These are phyloP conservation scores for Eira barbara DNA, from an alignment of 2,113 vertebrate genomes.

Conservation along the genomic window DNA sequence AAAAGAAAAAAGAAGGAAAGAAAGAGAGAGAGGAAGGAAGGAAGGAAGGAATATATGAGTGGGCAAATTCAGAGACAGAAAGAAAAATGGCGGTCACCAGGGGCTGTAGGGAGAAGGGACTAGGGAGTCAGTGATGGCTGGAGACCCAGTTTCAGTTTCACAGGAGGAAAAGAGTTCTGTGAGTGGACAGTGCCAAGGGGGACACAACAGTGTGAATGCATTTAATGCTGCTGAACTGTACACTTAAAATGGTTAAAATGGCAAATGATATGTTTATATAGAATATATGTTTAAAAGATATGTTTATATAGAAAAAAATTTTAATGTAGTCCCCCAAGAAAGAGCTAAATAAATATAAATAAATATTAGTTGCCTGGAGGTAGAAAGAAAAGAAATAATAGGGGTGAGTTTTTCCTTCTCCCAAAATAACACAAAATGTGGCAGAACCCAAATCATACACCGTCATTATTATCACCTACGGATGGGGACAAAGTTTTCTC, in stretches of 20 bases:
- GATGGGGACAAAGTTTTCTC: background rate
- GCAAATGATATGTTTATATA: background rate
- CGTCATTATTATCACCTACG: background rate
- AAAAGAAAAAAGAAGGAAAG: too few species aligned
- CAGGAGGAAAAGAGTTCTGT: background rate
- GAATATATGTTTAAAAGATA: too few species aligned
- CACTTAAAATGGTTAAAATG: background rate
- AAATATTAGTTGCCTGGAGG: background rate
- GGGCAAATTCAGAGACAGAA: background rate
- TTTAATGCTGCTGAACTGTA: background rate
- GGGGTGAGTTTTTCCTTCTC: background rate
- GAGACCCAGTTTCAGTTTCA: background rate
- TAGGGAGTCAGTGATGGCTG: background rate
- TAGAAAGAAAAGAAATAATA: background rate
- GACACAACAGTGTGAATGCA: background rate
- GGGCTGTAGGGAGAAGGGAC: background rate
- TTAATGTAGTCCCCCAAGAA: background rate
- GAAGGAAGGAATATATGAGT: too few species aligned
- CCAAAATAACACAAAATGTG: background rate
- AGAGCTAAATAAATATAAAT: background rate
- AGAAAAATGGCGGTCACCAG: background rate
- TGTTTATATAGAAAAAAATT: background rate
- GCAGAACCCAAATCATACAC: background rate
- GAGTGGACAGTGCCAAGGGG: background rate
- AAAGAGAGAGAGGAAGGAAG: rapidly evolving